These are phyloP conservation scores for Lithobates sylvaticus DNA, from an alignment of 2,797 vertebrate genomes.

Conservation along the genomic window DNA sequence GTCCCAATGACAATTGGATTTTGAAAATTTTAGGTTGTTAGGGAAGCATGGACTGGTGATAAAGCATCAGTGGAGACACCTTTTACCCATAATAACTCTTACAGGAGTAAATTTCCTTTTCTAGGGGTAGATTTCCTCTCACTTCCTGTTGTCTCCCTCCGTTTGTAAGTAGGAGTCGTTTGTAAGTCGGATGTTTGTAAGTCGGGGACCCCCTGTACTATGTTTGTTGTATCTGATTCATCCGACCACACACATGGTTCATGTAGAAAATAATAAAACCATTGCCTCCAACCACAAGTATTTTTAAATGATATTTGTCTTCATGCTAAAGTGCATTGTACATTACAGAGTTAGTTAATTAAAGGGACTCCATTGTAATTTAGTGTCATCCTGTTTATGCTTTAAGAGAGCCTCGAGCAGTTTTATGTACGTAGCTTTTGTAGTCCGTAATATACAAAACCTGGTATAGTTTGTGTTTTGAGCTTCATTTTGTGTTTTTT, in stretches of 20 bases:
- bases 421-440: conserved; percentile 17
- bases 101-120: no score
- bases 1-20: no score
- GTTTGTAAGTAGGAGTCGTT: no score
- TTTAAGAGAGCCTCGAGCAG: not conserved
- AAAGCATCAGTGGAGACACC: no score
- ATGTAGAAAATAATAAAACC: conserved; percentile 1
- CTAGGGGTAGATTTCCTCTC: no score
- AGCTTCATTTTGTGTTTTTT: not conserved
- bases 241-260: conserved; percentile 9
- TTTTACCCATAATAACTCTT: no score
- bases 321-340: not conserved
- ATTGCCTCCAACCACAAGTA: conserved; percentile 20
- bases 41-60: no score
- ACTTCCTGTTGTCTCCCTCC: no score
- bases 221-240: not conserved
- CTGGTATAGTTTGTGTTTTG: conserved; percentile 14
- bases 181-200: no score
- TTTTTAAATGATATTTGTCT: conserved; percentile 22
- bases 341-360: conserved; percentile 14
- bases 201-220: no score
- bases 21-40: no score
- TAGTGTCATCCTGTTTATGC: conserved; percentile 33
- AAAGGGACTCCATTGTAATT: conserved; percentile 25
- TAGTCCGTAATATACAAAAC: conserved; percentile 4